These are phyloP conservation scores for Pristionchus arcanus DNA, from an alignment of 2,888 invertebrate genomes.

Conservation along the genomic window DNA sequence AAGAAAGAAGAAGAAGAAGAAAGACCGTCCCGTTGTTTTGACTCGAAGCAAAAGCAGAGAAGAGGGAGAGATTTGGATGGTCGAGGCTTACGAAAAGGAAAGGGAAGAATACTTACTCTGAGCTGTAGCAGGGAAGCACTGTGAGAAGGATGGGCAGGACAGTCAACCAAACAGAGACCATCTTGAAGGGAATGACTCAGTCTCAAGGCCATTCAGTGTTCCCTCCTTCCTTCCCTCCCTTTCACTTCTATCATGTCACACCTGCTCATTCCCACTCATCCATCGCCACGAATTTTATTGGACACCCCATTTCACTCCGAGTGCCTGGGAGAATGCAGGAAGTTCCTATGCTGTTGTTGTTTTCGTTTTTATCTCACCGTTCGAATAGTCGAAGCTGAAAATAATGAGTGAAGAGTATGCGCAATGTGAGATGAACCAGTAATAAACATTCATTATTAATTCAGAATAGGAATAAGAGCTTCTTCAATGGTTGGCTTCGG, in stretches of 20 bases:
- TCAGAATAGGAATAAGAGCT: no score
- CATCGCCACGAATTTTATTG: not conserved
- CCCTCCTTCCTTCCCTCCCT: not conserved
- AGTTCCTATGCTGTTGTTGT: not conserved
- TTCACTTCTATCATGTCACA: not conserved
- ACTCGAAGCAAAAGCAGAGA: not conserved
- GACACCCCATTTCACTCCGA: not conserved
- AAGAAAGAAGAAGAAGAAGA: not conserved
- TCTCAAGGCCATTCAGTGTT: not conserved
- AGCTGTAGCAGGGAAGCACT: not conserved
- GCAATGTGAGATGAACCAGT: no score
- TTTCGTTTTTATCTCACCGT: not conserved
- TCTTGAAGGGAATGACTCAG: not conserved
- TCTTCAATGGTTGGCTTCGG: no score
- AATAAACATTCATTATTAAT: no score
- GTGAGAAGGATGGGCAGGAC: not conserved
- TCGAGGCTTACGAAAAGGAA: not conserved
- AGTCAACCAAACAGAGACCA: not conserved
- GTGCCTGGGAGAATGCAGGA: not conserved
- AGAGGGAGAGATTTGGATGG: constrained; percentile 22
- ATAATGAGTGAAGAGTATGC: no score
- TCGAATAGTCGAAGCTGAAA: no score
- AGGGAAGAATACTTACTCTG: constrained; percentile 22
- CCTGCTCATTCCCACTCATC: not conserved
- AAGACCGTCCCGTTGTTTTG: constrained; percentile 41